phyloP scores from a whole-genome alignment of 2,888 invertebrate species.

The Sepiola atlantica region DNA sequence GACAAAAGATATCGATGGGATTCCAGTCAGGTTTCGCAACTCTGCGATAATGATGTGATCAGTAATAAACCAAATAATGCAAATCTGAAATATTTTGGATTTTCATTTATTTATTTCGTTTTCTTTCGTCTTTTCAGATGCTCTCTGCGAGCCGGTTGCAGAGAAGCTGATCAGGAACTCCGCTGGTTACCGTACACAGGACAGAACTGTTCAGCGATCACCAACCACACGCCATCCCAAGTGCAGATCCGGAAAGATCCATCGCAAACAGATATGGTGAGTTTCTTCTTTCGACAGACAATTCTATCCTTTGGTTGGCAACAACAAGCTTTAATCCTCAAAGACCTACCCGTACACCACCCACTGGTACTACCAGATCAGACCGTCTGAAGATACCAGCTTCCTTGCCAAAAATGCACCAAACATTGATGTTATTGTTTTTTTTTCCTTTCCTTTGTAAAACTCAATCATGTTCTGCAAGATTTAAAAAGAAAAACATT shows the following conservation, averaged over 20 bases:
- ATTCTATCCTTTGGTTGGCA: too few species aligned
- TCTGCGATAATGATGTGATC: background rate
- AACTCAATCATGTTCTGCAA: too few species aligned
- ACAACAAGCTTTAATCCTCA: too few species aligned
- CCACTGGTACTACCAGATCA: too few species aligned
- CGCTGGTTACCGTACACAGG: slow-evolving; percentile 98
- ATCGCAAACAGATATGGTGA: slow-evolving; percentile 45
- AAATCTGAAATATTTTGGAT: background rate
- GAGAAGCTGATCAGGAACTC: slow-evolving; percentile 89
- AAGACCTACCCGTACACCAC: too few species aligned
- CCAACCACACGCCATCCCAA: slow-evolving; percentile 77
- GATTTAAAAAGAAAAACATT: too few species aligned
- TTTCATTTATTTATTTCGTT: background rate
- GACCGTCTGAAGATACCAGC: too few species aligned
- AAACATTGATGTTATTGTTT: too few species aligned
- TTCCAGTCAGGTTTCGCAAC: background rate
- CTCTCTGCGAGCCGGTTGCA: slow-evolving; percentile 91
- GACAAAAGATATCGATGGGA: too few species aligned
- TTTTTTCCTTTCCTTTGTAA: too few species aligned
- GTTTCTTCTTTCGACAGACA: background rate
- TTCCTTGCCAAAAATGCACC: too few species aligned
- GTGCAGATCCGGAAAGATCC: slow-evolving; percentile 79
- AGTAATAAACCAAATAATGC: background rate
- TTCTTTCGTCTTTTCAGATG: slow-evolving; percentile 78
- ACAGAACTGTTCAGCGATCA: slow-evolving; percentile 96